A percentile compares a stretch with the other conserved stretches of the same genome.
Evolutionary conservation across 2,113 vertebrate genomes (phyloP).

Genomic region (Mustela lutreola): DNA sequence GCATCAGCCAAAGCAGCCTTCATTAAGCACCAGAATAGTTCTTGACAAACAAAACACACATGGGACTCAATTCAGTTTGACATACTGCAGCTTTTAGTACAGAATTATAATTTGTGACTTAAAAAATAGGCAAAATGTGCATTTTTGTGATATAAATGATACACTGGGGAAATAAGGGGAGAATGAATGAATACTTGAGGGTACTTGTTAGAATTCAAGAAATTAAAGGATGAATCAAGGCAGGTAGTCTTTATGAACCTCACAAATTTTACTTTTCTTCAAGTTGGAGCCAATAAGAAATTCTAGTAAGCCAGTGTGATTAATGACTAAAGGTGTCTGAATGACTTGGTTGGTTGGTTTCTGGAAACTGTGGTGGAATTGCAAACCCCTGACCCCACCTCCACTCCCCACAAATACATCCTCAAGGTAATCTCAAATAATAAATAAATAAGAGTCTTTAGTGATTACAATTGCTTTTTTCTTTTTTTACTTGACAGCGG

Average conservation of each 20-base stretch:
- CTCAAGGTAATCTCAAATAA: conserved; percentile 62
- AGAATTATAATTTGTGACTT: conserved; percentile 75
- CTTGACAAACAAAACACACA: conserved; percentile 72
- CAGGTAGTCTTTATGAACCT: neutral
- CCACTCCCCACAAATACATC: neutral
- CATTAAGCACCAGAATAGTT: conserved; percentile 52
- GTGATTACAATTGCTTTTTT: conserved; percentile 86
- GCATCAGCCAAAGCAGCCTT: conserved; percentile 65
- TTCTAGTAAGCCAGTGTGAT: conserved; percentile 3
- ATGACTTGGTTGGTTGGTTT: conserved; percentile 47
- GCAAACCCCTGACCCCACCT: neutral
- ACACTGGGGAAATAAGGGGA: conserved; percentile 48
- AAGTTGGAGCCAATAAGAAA: conserved; percentile 31
- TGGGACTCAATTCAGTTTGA: conserved; percentile 59
- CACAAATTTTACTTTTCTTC: conserved; percentile 37
- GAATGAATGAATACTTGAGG: neutral
- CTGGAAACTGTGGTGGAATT: neutral
- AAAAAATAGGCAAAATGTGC: conserved; percentile 70
- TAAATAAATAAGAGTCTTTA: conserved; percentile 78
- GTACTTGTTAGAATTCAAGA: neutral
- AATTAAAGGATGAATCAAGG: conserved; percentile 3
- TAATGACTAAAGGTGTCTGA: neutral
- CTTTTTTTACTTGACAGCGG: conserved; percentile 80
- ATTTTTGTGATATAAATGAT: conserved; percentile 69
- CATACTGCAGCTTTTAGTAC: conserved; percentile 62